A percentile compares a stretch with the other conserved stretches of the same genome.
Evolutionary conservation across 2,113 vertebrate species (phyloP).

Genomic region (Perccottus glenii): DNA sequence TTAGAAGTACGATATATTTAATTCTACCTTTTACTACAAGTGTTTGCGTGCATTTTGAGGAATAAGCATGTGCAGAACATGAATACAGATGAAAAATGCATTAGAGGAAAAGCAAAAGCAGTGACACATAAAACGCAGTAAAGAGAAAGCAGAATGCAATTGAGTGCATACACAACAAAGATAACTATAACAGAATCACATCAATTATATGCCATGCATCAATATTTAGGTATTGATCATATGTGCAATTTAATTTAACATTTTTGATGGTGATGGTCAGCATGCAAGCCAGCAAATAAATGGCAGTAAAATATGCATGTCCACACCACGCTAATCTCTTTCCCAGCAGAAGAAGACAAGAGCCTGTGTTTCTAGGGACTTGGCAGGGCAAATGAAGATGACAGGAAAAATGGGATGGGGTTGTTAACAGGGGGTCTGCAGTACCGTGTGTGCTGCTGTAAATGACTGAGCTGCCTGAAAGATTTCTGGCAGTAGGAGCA

Average conservation of each 20-base stretch:
- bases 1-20: slow-evolving; percentile 7
- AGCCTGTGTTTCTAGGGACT: slow-evolving; percentile 34
- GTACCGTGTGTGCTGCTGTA: slow-evolving; percentile 99
- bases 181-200: background rate
- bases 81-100: slow-evolving; percentile 32
- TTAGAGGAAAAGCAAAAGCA: background rate
- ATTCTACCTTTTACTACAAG: slow-evolving; percentile 4
- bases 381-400: slow-evolving; percentile 46
- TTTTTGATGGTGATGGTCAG: slow-evolving; percentile 30
- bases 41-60: slow-evolving; percentile 17
- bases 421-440: slow-evolving; percentile 58
- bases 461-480: slow-evolving; percentile 98
- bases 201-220: background rate
- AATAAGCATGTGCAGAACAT: slow-evolving; percentile 30
- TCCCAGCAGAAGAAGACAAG: slow-evolving; percentile 26
- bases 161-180: slow-evolving; percentile 18
- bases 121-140: slow-evolving; percentile 14
- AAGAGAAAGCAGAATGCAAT: slow-evolving; percentile 24
- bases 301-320: slow-evolving; percentile 36
- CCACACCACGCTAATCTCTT: slow-evolving; percentile 40
- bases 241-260: slow-evolving; percentile 33
- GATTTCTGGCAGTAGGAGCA: slow-evolving; percentile 99
- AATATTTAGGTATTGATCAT: slow-evolving; percentile 1
- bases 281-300: slow-evolving; percentile 54
- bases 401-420: slow-evolving; percentile 40